Evolutionary conservation across 2,113 vertebrate species (phyloP).

Genomic region (Corapipo altera): DNA sequence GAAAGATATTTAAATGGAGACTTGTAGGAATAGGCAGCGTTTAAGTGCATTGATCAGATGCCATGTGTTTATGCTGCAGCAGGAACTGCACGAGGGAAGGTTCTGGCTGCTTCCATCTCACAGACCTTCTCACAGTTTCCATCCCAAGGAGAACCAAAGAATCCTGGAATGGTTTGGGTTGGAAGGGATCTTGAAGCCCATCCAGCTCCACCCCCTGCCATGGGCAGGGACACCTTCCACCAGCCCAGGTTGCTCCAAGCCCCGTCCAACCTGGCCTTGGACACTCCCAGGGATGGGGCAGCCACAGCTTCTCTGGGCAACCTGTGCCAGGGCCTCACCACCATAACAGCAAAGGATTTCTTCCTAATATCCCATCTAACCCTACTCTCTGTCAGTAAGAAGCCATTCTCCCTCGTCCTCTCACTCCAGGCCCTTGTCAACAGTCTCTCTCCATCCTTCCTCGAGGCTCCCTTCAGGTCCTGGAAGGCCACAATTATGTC

Average conservation of each 20-base stretch:
- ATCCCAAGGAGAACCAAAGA: not conserved
- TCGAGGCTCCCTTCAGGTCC: not conserved
- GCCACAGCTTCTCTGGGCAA: not conserved
- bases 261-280: fast-evolving
- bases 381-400: not conserved
- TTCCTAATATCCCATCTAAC: fast-evolving
- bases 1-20: not conserved
- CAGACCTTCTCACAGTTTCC: not conserved
- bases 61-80: too few species aligned
- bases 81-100: not conserved
- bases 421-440: not conserved
- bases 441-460: fast-evolving
- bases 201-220: fast-evolving
- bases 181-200: not conserved
- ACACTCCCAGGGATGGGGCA: not conserved
- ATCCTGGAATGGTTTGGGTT: too few species aligned
- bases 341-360: not conserved
- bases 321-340: not conserved
- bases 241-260: not conserved
- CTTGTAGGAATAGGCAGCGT: not conserved
- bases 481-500: not conserved
- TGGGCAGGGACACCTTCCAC: not conserved
- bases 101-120: not conserved
- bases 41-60: not conserved
- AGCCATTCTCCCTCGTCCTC: too few species aligned